Evolutionary conservation across 2,113 vertebrate genomes (phyloP).

Genomic region (Ptilorrhoa leucosticta): DNA sequence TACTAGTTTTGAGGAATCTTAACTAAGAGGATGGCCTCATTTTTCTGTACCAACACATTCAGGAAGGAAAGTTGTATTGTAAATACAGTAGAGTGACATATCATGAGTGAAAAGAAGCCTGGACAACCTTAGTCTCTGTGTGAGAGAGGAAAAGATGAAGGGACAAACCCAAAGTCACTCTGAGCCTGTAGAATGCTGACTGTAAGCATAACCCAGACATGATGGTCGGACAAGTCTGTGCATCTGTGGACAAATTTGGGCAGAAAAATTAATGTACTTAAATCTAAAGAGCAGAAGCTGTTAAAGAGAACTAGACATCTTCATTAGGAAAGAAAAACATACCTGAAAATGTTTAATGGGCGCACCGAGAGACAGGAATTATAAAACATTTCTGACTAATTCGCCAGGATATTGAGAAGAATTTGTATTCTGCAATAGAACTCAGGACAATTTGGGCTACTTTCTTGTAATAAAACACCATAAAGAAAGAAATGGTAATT

Average conservation of each 20-base stretch:
- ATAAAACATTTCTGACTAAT: not conserved
- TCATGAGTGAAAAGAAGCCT: not conserved
- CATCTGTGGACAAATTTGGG: not conserved
- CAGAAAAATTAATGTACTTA: not conserved
- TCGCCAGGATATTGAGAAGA: not conserved
- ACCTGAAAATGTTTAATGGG: not conserved
- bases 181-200: not conserved
- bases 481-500: conserved; percentile 43
- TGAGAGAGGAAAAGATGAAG: not conserved
- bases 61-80: not conserved
- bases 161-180: not conserved
- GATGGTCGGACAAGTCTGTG: not conserved
- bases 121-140: not conserved
- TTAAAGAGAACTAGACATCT: not conserved
- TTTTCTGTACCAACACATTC: not conserved
- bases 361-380: not conserved
- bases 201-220: not conserved
- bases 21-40: not conserved
- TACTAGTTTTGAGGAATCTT: not conserved
- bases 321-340: not conserved
- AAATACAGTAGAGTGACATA: not conserved
- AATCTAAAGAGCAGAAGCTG: not conserved
- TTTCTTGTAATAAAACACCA: not conserved
- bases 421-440: not conserved
- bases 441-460: not conserved